phyloP scores from a whole-genome alignment of 2,797 vertebrate species.

The Pantherophis vulpinus region DNA sequence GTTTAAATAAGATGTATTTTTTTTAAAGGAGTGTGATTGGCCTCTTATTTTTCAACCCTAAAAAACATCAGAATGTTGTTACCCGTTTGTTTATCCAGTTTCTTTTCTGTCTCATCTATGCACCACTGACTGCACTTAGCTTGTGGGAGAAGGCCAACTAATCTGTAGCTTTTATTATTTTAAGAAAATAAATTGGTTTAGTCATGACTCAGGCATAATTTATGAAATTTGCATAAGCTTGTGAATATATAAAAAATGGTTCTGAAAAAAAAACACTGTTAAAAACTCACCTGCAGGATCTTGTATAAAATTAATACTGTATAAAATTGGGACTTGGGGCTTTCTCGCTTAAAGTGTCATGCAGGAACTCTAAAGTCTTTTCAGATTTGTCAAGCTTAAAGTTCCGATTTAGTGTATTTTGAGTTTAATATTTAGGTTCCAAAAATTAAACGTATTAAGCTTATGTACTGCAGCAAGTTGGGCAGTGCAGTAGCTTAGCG shows the following conservation, averaged over 20 bases:
- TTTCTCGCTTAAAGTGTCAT: not conserved
- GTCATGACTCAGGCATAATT: not conserved
- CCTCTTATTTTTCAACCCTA: not conserved
- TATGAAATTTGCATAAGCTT: not conserved
- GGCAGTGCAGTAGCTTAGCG: not conserved
- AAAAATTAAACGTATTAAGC: not conserved
- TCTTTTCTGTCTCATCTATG: not conserved
- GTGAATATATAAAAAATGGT: not conserved
- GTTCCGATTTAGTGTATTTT: not conserved
- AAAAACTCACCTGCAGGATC: not conserved
- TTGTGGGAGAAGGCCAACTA: not conserved
- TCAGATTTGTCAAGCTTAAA: not conserved
- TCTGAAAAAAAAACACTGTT: not conserved
- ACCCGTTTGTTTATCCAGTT: not conserved
- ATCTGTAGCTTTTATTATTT: not conserved
- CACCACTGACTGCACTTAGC: too few species aligned
- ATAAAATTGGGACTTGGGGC: not conserved
- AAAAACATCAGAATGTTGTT: not conserved
- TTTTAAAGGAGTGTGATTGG: not conserved
- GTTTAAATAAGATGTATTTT: not conserved
- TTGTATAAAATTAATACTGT: not conserved
- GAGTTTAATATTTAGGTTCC: not conserved
- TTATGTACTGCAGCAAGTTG: not conserved
- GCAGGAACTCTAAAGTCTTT: not conserved
- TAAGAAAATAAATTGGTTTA: not conserved